Evolutionary conservation across 2,797 vertebrate species (phyloP), one percentile per base, ranked within the genome.

Genomic region (Anomalospiza imberbis): DNA sequence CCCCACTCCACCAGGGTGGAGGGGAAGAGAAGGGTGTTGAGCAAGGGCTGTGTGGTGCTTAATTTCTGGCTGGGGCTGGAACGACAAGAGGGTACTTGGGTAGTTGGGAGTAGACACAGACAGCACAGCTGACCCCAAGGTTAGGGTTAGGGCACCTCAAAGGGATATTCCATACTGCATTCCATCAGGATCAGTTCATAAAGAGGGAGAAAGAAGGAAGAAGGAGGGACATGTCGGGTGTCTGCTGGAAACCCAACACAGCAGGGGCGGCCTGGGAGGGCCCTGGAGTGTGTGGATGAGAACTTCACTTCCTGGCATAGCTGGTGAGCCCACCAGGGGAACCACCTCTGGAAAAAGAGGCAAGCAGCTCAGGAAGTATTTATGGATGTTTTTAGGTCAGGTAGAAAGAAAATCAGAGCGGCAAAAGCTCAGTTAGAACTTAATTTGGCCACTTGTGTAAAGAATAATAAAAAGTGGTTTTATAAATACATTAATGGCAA

Each of bases 1-100:
- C 17, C 8, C 15, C 6, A 1, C 14, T 60, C 19, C 20, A 31
- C 45, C 31, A 50, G 20, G 20, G 10, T 17, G 1, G 6, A 1
- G 4, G 7, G 15, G 13, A 58, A 19, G 45, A 50, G 45, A 28
- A 45, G 24, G 65, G 5, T 8, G 2, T 18, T 68, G 77, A 50
- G 26, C 2, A 13, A 42, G 54, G 65, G 36, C 36, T 80, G 45
- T 4, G 0, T 31, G 65, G 31, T 70, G 25, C 32, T 54, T 28
- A 18, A 38, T 38, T 82, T 40, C 40, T n/a, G 51, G 20, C 60
- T 57, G 60, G 60, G 70, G 81, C 60, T 65, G 60, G 44, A 73
- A 42, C 34, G 45, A 65, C 20, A 21, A 9, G 25, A 17, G 38
- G 38, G 7, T 32, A 2, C 38, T 44, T 42, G 51, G 51, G 60